Conservation (phyloP, 2,113 vertebrate genomes). For the Megaptera novaeangliae region DNA sequence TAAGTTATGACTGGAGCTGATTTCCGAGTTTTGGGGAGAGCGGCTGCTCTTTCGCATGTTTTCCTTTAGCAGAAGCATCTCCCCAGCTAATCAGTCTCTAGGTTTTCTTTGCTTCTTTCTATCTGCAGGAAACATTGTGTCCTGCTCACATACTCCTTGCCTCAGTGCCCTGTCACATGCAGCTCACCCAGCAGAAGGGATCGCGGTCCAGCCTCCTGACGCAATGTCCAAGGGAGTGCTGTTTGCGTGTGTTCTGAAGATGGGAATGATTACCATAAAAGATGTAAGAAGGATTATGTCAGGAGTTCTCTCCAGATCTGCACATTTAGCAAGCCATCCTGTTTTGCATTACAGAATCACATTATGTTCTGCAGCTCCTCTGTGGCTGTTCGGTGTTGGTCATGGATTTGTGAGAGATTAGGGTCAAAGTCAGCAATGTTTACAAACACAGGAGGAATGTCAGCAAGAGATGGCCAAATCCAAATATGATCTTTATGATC, state of each 20-base stretch:
- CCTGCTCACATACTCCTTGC: not conserved
- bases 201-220: conserved; percentile 70
- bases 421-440: conserved; percentile 78
- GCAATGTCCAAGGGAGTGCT: conserved; percentile 74
- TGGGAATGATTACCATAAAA: conserved; percentile 85
- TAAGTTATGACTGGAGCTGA: not conserved
- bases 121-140: not conserved
- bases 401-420: conserved; percentile 61
- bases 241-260: conserved; percentile 82
- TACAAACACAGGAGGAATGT: conserved; percentile 77
- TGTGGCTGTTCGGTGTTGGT: conserved; percentile 74
- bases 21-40: not conserved
- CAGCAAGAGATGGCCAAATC: conserved; percentile 66
- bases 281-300: conserved; percentile 82
- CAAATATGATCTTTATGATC: conserved; percentile 61
- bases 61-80: not conserved
- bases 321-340: conserved; percentile 76
- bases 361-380: conserved; percentile 75
- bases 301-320: conserved; percentile 80
- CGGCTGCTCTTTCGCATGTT: not conserved
- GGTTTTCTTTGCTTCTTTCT: not conserved
- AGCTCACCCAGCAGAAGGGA: not conserved
- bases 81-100: not conserved
- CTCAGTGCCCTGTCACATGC: not conserved
- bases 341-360: conserved; percentile 83